phyloP scores from a whole-genome alignment of 2,888 invertebrate species.

The Platerodrilus igneus region DNA sequence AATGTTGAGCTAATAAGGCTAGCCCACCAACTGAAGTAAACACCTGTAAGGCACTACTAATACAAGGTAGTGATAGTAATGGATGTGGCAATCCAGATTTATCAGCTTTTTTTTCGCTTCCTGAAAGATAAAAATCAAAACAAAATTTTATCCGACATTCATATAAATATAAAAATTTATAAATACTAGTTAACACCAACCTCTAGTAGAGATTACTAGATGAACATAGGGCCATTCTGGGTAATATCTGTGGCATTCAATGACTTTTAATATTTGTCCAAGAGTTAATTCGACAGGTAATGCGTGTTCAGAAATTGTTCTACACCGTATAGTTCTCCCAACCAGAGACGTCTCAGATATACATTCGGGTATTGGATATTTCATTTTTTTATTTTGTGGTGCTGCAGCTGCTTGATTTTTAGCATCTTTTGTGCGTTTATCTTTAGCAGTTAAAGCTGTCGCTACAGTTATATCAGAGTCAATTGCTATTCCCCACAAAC shows the following conservation, averaged over 20 bases:
- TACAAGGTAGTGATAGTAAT: constrained; percentile 34
- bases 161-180: background rate
- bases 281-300: constrained; percentile 43
- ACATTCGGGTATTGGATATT: constrained; percentile 34
- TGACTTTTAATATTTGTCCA: constrained; percentile 43
- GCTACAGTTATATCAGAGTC: constrained; percentile 63
- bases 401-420: constrained; percentile 56
- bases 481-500: constrained; percentile 48
- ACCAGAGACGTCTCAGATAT: constrained; percentile 32
- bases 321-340: constrained; percentile 42
- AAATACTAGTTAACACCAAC: constrained; percentile 27
- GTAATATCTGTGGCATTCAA: constrained; percentile 38
- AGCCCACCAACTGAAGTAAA: constrained; percentile 87
- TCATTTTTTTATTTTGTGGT: constrained; percentile 45
- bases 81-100: constrained; percentile 25
- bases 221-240: constrained; percentile 47
- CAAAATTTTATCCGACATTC: background rate
- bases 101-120: constrained; percentile 28
- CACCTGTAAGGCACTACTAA: constrained; percentile 66
- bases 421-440: constrained; percentile 80
- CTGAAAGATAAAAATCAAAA: constrained; percentile 12
- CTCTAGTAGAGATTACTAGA: constrained; percentile 43
- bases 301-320: constrained; percentile 40
- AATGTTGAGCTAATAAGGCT: constrained; percentile 79
- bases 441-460: constrained; percentile 83